Evolutionary conservation across 2,113 vertebrate species (phyloP).

Genomic region (Illadopsis cleaveri): DNA sequence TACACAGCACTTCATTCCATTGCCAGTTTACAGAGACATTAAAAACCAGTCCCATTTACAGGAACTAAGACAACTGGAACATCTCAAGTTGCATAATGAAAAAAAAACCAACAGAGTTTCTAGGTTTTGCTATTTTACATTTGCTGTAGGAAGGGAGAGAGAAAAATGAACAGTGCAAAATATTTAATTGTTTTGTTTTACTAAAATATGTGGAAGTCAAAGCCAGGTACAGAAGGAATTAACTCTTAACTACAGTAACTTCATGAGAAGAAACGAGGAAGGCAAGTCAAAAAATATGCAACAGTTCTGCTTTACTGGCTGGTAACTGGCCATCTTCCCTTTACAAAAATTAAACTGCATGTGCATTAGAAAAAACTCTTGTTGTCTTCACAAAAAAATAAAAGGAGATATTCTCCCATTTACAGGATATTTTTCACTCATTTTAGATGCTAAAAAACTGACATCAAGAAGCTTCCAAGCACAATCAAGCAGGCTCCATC

Average conservation of each 20-base stretch:
- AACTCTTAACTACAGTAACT: constrained; percentile 8
- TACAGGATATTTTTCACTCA: background rate
- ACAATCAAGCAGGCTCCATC: constrained; percentile 38
- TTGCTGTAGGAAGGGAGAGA: constrained; percentile 43
- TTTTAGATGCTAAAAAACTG: constrained; percentile 22
- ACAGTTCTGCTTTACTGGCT: constrained; percentile 48
- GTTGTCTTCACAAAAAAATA: constrained; percentile 21
- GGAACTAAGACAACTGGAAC: constrained; percentile 64
- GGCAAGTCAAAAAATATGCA: constrained; percentile 34
- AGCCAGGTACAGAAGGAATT: constrained; percentile 23
- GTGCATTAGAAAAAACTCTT: constrained; percentile 45
- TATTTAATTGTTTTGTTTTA: constrained; percentile 54
- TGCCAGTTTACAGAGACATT: constrained; percentile 59
- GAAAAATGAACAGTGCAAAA: constrained; percentile 76
- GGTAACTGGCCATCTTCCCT: constrained; percentile 42
- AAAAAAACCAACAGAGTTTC: constrained; percentile 8
- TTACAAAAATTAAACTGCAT: constrained; percentile 49
- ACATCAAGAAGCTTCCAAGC: constrained; percentile 37
- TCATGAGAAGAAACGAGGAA: constrained; percentile 32
- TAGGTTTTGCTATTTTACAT: constrained; percentile 50
- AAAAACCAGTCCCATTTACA: constrained; percentile 37
- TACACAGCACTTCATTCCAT: constrained; percentile 71
- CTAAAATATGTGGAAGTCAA: constrained; percentile 60
- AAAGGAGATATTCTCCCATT: background rate
- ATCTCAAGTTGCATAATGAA: constrained; percentile 62